These are phyloP conservation scores for Odontocolon sp. DNA, from an alignment of 2,888 invertebrate genomes.

Conservation along the genomic window DNA sequence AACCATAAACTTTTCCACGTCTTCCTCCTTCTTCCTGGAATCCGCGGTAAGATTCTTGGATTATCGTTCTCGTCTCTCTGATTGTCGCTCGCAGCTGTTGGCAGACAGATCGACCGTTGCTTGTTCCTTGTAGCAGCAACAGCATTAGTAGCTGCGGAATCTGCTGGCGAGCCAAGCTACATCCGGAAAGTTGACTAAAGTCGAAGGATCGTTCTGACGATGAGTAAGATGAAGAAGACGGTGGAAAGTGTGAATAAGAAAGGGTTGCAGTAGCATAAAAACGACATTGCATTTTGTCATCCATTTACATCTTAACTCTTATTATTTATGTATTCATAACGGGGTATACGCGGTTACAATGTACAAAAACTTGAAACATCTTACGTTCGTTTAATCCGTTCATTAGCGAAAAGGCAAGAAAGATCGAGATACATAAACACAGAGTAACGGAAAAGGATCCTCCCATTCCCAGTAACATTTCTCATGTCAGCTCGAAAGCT, in stretches of 20 bases:
- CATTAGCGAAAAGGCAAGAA: conserved; percentile 6
- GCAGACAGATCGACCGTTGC: conserved; percentile 6
- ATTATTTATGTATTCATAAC: conserved; percentile 27
- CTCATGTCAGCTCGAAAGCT: conserved; percentile 13
- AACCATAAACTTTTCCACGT: background rate
- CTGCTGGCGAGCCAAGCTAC: background rate
- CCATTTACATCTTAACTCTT: conserved; percentile 11
- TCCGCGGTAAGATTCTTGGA: conserved; percentile 6
- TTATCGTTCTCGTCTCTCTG: conserved; percentile 7
- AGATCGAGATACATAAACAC: background rate
- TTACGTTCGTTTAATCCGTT: conserved; percentile 35
- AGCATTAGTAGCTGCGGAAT: conserved; percentile 18
- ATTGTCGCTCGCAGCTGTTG: conserved; percentile 38
- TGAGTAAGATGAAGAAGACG: conserved; percentile 6
- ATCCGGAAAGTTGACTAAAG: conserved; percentile 2
- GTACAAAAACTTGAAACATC: conserved; percentile 38
- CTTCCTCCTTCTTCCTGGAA: background rate
- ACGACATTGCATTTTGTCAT: conserved; percentile 25
- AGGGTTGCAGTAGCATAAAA: conserved; percentile 24
- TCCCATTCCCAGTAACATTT: conserved; percentile 23
- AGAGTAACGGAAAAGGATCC: background rate
- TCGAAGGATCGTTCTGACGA: background rate
- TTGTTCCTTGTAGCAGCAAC: conserved; percentile 29
- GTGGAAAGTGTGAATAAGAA: conserved; percentile 20
- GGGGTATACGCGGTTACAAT: conserved; percentile 5